Evolutionary conservation across 2,113 vertebrate species (phyloP).

Genomic region (Brienomyrus longianalis): DNA sequence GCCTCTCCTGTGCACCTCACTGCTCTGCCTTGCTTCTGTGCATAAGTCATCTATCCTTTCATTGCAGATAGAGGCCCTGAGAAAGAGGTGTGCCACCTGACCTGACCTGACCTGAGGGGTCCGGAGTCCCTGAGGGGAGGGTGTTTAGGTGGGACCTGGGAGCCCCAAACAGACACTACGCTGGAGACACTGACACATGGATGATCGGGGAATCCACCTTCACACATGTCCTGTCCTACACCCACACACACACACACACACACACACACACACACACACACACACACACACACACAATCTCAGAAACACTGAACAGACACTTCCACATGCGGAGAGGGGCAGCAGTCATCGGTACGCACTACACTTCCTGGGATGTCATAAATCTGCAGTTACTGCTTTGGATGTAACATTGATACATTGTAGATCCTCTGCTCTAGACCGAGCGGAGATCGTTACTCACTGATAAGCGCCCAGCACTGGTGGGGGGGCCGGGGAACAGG

Average conservation of each 20-base stretch:
- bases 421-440: no score
- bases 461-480: not conserved
- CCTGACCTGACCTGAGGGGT: not conserved
- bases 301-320: not conserved
- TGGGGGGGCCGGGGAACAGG: not conserved
- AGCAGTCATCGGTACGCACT: not conserved
- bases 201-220: not conserved
- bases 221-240: not conserved
- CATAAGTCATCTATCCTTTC: conserved; percentile 11
- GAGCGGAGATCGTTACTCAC: not conserved
- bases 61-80: conserved; percentile 57
- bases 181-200: conserved; percentile 3
- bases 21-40: not conserved
- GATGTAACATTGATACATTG: not conserved
- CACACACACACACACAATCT: not conserved
- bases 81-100: conserved; percentile 51
- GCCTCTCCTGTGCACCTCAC: not conserved
- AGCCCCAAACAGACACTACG: not conserved
- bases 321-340: not conserved
- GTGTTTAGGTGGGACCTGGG: not conserved
- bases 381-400: not conserved
- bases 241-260: no score
- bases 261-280: no score
- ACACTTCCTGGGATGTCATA: not conserved
- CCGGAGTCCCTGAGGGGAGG: not conserved